Evolutionary conservation across 2,888 invertebrate species (phyloP).

Genomic region (Amblyteles armatorius): DNA sequence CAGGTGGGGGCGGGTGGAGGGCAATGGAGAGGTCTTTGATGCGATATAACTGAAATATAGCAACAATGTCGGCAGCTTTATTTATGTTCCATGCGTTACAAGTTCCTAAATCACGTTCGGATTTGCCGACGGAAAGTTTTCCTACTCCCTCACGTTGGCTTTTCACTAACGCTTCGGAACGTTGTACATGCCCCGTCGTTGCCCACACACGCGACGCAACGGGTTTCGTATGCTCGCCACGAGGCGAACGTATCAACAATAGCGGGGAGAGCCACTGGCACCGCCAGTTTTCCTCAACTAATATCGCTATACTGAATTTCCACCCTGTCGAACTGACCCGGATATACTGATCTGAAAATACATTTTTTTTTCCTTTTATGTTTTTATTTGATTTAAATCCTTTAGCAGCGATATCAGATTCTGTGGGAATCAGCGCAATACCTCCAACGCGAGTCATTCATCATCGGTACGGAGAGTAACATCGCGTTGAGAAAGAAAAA

Average conservation of each 20-base stretch:
- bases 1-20: too few species aligned
- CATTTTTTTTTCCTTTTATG: not conserved
- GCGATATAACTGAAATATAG: conserved; percentile 4
- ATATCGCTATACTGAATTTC: not conserved
- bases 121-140: not conserved
- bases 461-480: not conserved
- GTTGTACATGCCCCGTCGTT: not conserved
- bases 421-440: too few species aligned
- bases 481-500: not conserved
- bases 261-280: not conserved
- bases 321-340: not conserved
- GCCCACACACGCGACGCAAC: not conserved
- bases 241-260: not conserved
- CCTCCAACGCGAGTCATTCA: not conserved
- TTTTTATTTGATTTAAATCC: not conserved
- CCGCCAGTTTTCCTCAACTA: not conserved
- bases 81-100: not conserved
- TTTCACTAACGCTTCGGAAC: not conserved
- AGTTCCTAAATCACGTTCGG: not conserved
- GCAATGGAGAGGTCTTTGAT: conserved; percentile 2
- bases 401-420: not conserved
- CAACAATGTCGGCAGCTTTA: not conserved
- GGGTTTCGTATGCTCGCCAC: not conserved
- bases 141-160: not conserved
- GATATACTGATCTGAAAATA: not conserved